Evolutionary conservation across 2,113 vertebrate genomes (phyloP).

Genomic region (Trachemys scripta): DNA sequence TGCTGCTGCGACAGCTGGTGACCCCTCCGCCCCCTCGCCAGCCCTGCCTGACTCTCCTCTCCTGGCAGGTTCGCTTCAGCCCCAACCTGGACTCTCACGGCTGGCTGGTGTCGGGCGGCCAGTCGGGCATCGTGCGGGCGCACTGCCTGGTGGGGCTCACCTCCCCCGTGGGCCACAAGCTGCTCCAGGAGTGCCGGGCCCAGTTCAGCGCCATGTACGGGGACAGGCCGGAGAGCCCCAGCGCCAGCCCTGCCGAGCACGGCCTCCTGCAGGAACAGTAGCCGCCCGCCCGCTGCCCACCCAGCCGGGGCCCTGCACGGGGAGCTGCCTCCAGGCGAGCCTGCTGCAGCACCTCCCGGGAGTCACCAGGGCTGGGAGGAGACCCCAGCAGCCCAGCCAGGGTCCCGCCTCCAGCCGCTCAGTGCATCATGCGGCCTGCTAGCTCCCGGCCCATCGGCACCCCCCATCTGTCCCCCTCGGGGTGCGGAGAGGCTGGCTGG

Average conservation of each 20-base stretch:
- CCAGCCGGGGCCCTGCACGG: neutral
- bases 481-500: fast-evolving
- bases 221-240: neutral
- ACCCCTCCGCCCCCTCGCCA: no score
- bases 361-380: neutral
- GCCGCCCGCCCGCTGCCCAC: fast-evolving
- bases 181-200: slow-evolving; percentile 75
- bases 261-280: neutral
- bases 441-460: neutral
- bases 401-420: neutral
- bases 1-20: no score
- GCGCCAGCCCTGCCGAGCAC: neutral
- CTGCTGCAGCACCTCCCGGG: neutral
- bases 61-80: slow-evolving; percentile 90
- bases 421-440: neutral
- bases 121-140: slow-evolving; percentile 89
- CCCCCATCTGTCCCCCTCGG: neutral
- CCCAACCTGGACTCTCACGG: slow-evolving; percentile 89
- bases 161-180: slow-evolving; percentile 58
- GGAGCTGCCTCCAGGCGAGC: neutral
- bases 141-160: slow-evolving; percentile 86
- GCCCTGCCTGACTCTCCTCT: neutral
- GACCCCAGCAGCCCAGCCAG: neutral
- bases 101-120: slow-evolving; percentile 90
- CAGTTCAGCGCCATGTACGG: slow-evolving; percentile 80